These are phyloP conservation scores for Eueremaeus valkanovi DNA, from an alignment of 2,888 invertebrate species.

Conservation along the genomic window DNA sequence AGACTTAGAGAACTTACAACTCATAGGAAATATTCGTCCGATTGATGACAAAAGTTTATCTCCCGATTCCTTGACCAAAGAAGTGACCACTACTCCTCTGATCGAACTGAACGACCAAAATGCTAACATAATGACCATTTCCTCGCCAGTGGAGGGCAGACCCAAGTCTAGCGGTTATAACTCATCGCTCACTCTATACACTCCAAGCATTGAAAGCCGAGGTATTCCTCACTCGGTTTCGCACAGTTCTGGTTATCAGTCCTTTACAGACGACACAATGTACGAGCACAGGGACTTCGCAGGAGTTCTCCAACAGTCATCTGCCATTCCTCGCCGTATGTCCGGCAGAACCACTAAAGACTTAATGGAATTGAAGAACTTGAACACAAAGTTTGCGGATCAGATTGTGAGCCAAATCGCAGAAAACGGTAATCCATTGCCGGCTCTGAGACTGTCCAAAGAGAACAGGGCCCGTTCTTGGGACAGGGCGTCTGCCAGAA, in stretches of 20 bases:
- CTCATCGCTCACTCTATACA: constrained; percentile 38
- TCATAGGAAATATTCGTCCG: constrained; percentile 21
- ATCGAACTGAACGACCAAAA: constrained; percentile 28
- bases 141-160: constrained; percentile 7
- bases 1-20: constrained; percentile 17
- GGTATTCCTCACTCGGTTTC: constrained; percentile 47
- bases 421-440: neutral
- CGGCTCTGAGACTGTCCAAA: constrained; percentile 21
- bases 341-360: constrained; percentile 4
- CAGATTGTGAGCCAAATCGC: constrained; percentile 14
- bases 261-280: constrained; percentile 46
- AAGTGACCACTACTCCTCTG: neutral
- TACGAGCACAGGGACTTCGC: constrained; percentile 28
- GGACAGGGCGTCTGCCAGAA: constrained; percentile 42
- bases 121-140: constrained; percentile 16
- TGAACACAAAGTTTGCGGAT: neutral
- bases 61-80: too few relatives aligned
- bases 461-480: constrained; percentile 44
- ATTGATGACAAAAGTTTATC: constrained; percentile 4
- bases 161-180: constrained; percentile 30
- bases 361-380: constrained; percentile 21
- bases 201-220: constrained; percentile 43
- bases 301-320: neutral
- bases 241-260: constrained; percentile 47
- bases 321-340: constrained; percentile 7